Evolutionary conservation across 2,888 invertebrate species (phyloP).

Genomic region (Coronaproctus castanopsis): DNA sequence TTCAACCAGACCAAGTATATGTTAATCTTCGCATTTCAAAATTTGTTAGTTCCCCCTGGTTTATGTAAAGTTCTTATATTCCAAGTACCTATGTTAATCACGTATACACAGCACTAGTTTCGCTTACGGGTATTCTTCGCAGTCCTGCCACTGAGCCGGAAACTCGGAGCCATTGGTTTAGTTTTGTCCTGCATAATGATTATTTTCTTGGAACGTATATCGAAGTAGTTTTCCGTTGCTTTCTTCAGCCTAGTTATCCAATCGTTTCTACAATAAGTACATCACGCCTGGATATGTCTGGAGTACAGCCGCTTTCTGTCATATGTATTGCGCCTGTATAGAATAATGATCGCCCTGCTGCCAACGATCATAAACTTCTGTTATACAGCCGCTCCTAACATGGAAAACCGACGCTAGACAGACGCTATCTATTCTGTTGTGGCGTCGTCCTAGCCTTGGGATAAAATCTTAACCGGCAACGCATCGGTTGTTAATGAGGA

Average conservation of each 20-base stretch:
- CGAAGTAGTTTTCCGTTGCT: not conserved
- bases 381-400: too few relatives aligned
- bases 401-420: too few relatives aligned
- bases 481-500: too few relatives aligned
- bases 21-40: not conserved
- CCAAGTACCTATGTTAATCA: not conserved
- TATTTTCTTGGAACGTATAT: not conserved
- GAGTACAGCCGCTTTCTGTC: not conserved
- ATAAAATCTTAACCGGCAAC: too few relatives aligned
- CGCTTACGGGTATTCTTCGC: not conserved
- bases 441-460: too few relatives aligned
- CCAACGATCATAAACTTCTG: not conserved
- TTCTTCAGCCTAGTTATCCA: not conserved
- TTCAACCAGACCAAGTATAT: not conserved
- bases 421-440: too few relatives aligned
- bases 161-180: not conserved
- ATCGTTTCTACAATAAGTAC: not conserved
- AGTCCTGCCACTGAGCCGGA: not conserved
- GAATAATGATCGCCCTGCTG: not conserved
- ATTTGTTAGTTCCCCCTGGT: not conserved
- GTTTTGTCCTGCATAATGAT: not conserved
- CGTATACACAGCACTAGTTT: not conserved
- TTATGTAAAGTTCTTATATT: not conserved
- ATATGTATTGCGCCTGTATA: not conserved
- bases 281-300: not conserved